phyloP scores from a whole-genome alignment of 2,797 vertebrate genomes.

The Vespertilio murinus region DNA sequence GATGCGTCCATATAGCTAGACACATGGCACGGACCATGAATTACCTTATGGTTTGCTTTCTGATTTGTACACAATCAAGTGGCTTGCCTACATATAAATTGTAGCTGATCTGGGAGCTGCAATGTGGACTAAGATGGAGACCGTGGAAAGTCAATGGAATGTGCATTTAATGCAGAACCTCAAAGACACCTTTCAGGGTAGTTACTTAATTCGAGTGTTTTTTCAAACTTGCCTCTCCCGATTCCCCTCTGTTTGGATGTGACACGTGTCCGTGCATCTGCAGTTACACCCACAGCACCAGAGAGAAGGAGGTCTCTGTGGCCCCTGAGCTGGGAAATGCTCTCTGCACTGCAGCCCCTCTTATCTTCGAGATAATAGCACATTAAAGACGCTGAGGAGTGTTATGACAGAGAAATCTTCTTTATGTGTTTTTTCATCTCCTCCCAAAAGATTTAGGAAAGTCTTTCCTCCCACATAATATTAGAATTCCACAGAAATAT shows the following conservation, averaged over 20 bases:
- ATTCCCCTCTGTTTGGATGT: background rate
- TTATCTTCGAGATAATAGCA: background rate
- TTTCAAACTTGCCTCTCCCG: background rate
- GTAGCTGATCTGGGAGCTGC: slow-evolving; percentile 2
- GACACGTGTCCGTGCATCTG: fast-evolving
- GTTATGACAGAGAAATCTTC: background rate
- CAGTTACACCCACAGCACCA: fast-evolving
- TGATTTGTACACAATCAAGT: background rate
- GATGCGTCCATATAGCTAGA: slow-evolving; percentile 21
- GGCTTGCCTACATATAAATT: slow-evolving; percentile 6
- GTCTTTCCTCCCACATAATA: background rate
- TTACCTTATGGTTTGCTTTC: background rate
- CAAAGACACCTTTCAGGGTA: slow-evolving; percentile 10
- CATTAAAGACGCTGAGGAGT: background rate
- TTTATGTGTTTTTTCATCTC: background rate
- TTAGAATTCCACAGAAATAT: background rate
- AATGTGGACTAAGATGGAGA: background rate
- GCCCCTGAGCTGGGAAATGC: background rate
- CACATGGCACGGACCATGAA: slow-evolving; percentile 7
- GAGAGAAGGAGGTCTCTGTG: background rate
- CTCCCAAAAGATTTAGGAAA: background rate
- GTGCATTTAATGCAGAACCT: background rate
- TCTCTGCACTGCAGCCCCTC: background rate
- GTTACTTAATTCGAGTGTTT: background rate
- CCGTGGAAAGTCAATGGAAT: background rate